These are phyloP conservation scores for Cancer borealis DNA, from an alignment of 2,888 invertebrate genomes.

Conservation along the genomic window DNA sequence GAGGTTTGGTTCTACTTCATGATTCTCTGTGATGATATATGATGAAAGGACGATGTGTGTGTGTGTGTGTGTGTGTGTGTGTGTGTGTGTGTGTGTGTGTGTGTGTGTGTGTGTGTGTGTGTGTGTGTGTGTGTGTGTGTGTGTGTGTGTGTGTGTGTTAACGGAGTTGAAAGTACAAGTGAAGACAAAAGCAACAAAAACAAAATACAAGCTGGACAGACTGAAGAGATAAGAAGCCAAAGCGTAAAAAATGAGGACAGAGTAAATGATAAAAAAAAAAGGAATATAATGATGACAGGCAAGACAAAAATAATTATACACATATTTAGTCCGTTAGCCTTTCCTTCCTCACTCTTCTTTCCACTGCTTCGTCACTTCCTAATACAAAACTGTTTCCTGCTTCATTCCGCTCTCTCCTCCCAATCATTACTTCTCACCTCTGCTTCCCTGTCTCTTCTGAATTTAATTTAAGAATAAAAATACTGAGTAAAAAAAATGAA, in stretches of 20 bases:
- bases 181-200: background rate
- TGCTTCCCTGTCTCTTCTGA: background rate
- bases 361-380: background rate
- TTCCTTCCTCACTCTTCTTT: background rate
- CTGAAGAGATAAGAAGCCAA: background rate
- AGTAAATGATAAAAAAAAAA: background rate
- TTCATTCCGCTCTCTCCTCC: background rate
- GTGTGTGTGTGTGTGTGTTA: background rate
- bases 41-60: conserved; percentile 5
- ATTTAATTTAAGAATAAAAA: background rate
- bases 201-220: background rate
- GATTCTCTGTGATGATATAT: background rate
- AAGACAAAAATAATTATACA: background rate
- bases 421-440: background rate
- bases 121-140: no score
- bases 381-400: background rate
- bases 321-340: background rate
- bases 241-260: background rate
- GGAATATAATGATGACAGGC: background rate
- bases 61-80: background rate
- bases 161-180: no score
- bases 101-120: background rate
- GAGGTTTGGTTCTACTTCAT: background rate
- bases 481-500: background rate
- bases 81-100: background rate